Conservation (phyloP, 2,113 vertebrate genomes). For the Rhinolophus sinicus region DNA sequence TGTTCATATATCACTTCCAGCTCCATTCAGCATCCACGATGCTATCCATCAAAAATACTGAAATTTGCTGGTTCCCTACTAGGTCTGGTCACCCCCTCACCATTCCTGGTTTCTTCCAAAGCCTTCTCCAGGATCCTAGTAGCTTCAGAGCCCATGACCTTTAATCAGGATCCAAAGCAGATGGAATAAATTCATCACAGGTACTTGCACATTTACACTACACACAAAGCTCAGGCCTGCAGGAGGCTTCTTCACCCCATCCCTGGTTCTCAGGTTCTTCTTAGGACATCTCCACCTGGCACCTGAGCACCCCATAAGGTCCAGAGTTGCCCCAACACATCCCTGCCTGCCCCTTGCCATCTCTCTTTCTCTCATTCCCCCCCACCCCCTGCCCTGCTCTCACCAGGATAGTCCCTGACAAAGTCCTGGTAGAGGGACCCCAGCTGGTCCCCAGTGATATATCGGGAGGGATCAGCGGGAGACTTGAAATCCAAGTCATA, state of each 20-base stretch:
- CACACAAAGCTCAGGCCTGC: not conserved
- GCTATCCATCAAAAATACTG: not conserved
- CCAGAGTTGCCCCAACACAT: not conserved
- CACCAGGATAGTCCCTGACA: slow-evolving; percentile 95
- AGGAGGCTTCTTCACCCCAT: not conserved
- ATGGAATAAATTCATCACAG: not conserved
- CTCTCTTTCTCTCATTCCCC: not conserved
- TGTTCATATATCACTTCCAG: not conserved
- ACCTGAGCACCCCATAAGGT: not conserved
- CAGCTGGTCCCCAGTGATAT: slow-evolving; percentile 92
- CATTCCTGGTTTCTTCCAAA: not conserved
- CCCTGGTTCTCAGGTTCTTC: not conserved
- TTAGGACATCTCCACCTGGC: not conserved
- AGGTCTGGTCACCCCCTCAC: not conserved
- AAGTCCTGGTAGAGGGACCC: slow-evolving; percentile 95
- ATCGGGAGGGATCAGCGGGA: slow-evolving; percentile 91
- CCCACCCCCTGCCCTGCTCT: slow-evolving; percentile 51
- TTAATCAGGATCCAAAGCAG: not conserved
- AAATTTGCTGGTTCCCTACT: not conserved
- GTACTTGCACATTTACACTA: not conserved
- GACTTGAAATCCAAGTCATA: slow-evolving; percentile 97
- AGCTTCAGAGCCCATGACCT: not conserved
- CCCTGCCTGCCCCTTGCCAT: not conserved
- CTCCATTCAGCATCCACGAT: not conserved
- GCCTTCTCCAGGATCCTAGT: not conserved